A percentile compares a stretch with the other conserved stretches of the same genome.
Conservation (phyloP, 2,888 invertebrate genomes). For the Chrysotoxum bicinctum region DNA sequence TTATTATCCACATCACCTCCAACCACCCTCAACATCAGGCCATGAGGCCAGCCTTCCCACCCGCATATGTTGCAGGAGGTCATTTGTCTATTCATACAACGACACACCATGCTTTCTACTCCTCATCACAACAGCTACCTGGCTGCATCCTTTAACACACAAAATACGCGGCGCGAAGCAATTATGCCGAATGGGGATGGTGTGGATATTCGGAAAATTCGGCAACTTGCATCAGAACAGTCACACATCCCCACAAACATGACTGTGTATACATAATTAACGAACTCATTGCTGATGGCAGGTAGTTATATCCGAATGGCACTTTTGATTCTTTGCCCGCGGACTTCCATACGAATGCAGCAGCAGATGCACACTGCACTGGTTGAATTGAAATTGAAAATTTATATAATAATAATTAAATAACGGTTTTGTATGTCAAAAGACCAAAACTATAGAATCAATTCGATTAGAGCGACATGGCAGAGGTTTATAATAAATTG, state of each 20-base stretch:
- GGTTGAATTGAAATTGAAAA: conserved; percentile 53
- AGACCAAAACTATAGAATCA: conserved; percentile 6
- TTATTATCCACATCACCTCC: conserved; percentile 32
- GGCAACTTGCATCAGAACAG: neutral
- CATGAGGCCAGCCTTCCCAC: neutral
- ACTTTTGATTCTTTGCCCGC: conserved; percentile 13
- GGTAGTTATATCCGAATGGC: neutral
- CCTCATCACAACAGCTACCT: neutral
- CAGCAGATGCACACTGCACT: neutral
- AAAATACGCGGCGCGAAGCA: conserved; percentile 9
- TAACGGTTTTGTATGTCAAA: conserved; percentile 20
- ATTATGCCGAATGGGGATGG: neutral
- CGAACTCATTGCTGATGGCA: conserved; percentile 47
- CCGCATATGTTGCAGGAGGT: neutral
- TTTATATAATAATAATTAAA: conserved; percentile 29
- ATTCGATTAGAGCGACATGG: conserved; percentile 20
- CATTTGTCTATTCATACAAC: conserved; percentile 31
- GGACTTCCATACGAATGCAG: neutral
- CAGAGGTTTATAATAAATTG: neutral
- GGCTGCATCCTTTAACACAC: conserved; percentile 1
- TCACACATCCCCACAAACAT: too few species aligned
- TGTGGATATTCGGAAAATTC: neutral
- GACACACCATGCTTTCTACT: conserved; percentile 14
- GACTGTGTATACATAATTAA: conserved; percentile 56
- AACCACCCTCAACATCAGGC: neutral